phyloP scores from a whole-genome alignment of 2,797 vertebrate genomes.

The Coccyzus lansbergi region DNA sequence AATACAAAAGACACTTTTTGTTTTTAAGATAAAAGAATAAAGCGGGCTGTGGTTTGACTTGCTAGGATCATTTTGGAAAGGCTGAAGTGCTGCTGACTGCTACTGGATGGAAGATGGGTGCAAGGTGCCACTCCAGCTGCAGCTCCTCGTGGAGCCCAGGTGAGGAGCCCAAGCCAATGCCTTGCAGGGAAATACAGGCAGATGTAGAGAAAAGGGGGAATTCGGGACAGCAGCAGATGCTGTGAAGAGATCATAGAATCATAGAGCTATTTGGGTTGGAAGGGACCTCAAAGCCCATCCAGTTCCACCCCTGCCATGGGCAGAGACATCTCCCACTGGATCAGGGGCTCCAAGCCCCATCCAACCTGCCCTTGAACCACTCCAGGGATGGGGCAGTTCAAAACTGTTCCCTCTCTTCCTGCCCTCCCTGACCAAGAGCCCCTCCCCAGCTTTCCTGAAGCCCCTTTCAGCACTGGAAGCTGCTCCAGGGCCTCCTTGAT shows the following conservation, averaged over 20 bases:
- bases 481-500: too few relatives aligned
- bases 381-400: too few relatives aligned
- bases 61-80: background rate
- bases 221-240: background rate
- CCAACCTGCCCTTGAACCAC: too few relatives aligned
- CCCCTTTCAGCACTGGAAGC: too few relatives aligned
- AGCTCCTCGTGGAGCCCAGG: background rate
- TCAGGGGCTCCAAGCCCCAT: too few relatives aligned
- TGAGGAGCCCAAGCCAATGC: background rate
- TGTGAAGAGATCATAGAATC: background rate
- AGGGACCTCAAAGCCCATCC: too few relatives aligned
- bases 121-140: background rate
- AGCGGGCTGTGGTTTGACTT: background rate
- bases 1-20: accelerated
- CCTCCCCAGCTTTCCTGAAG: too few relatives aligned
- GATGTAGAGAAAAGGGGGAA: background rate
- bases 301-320: too few relatives aligned
- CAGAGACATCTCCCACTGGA: too few relatives aligned
- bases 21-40: background rate
- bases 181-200: background rate
- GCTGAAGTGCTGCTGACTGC: background rate
- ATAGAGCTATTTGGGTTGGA: too few relatives aligned
- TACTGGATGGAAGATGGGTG: background rate
- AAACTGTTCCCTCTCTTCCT: too few relatives aligned
- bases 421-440: too few relatives aligned